phyloP scores from a whole-genome alignment of 2,888 invertebrate genomes.

The Corbicula japonica region DNA sequence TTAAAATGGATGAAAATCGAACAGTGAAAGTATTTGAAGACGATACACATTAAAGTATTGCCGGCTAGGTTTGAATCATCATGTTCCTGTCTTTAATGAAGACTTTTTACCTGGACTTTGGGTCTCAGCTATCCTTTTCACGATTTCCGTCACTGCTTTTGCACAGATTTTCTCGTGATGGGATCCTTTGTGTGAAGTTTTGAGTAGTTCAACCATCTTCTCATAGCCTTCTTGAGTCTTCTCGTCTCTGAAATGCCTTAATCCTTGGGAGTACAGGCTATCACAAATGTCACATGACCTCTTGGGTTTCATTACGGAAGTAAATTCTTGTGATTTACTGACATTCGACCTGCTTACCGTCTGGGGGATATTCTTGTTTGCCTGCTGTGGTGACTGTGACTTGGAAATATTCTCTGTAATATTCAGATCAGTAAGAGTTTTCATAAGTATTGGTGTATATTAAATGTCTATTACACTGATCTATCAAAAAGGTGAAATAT shows the following conservation, averaged over 20 bases:
- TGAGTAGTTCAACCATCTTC: slow-evolving; percentile 42
- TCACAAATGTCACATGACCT: slow-evolving; percentile 34
- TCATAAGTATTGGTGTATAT: no score
- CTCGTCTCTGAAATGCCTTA: slow-evolving; percentile 12
- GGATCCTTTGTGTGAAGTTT: slow-evolving; percentile 44
- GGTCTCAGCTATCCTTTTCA: slow-evolving; percentile 50
- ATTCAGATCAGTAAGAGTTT: no score
- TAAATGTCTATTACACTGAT: no score
- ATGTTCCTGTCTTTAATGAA: no score
- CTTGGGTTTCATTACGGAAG: neutral
- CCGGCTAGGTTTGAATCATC: no score
- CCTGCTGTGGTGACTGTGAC: neutral
- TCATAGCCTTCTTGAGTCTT: slow-evolving; percentile 49
- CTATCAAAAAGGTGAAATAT: no score
- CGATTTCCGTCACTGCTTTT: slow-evolving; percentile 45
- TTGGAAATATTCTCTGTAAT: slow-evolving; percentile 11
- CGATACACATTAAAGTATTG: no score
- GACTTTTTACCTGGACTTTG: slow-evolving; percentile 50
- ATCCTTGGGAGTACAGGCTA: slow-evolving; percentile 13
- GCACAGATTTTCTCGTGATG: slow-evolving; percentile 56
- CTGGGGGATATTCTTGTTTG: neutral
- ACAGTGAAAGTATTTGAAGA: no score
- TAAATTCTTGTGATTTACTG: slow-evolving; percentile 6
- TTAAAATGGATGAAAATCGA: no score
- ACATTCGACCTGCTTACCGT: neutral